These are phyloP conservation scores for Argya squamiceps DNA, from an alignment of 2,797 vertebrate genomes.

Conservation along the genomic window DNA sequence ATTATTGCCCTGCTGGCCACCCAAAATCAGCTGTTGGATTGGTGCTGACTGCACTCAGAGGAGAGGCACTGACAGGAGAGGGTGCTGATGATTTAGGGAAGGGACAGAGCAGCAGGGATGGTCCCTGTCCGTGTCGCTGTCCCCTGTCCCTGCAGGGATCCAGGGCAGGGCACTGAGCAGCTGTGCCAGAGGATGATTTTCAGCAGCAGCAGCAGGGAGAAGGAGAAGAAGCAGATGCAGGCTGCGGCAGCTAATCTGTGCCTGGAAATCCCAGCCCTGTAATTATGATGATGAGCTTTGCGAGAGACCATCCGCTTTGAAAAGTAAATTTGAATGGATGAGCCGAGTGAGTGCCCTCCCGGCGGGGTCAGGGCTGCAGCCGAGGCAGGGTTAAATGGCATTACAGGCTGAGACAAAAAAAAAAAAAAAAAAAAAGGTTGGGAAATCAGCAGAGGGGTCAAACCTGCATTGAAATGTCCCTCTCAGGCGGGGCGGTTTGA, in stretches of 20 bases:
- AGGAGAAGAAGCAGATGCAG: background rate
- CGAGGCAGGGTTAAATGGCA: background rate
- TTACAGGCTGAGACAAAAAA: background rate
- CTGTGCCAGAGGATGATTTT: background rate
- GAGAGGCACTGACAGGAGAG: constrained; percentile 25
- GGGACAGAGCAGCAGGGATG: accelerated
- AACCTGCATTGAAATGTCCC: accelerated
- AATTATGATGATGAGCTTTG: background rate
- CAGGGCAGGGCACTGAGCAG: background rate
- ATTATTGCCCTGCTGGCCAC: background rate
- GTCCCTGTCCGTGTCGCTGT: background rate
- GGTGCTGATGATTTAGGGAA: background rate
- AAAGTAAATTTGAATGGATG: constrained; percentile 7
- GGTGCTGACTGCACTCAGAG: background rate
- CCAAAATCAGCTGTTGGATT: background rate
- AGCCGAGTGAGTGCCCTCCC: background rate
- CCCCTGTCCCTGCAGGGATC: background rate
- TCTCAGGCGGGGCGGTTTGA: background rate
- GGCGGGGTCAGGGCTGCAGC: background rate
- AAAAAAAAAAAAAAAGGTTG: background rate
- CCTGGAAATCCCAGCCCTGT: background rate
- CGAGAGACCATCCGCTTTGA: background rate
- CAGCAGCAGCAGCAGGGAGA: background rate
- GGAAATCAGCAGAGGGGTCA: background rate
- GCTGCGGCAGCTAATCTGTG: background rate